These are phyloP conservation scores for Coelopa frigida DNA, from an alignment of 1,140 invertebrate genomes.

Conservation along the genomic window DNA sequence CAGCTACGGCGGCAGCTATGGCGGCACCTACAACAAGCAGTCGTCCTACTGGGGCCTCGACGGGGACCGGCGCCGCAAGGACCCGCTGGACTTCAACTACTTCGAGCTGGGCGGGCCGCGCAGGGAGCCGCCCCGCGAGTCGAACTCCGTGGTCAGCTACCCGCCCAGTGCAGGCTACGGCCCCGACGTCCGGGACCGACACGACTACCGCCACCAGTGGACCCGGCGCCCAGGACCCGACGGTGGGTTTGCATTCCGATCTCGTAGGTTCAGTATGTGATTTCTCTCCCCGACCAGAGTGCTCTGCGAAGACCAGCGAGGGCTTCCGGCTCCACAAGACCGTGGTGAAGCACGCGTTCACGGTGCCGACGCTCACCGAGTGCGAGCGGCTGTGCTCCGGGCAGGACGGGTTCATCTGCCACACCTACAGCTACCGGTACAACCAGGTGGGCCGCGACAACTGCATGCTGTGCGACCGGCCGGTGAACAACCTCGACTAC, in stretches of 20 bases:
- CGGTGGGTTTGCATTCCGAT: conserved; percentile 18
- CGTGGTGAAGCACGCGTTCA: conserved; percentile 56
- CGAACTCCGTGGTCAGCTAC: conserved; percentile 34
- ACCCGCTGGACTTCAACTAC: conserved; percentile 40
- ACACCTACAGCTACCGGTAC: conserved; percentile 65
- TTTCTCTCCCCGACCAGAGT: conserved; percentile 49
- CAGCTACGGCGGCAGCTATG: conserved; percentile 44
- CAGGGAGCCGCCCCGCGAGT: conserved; percentile 21
- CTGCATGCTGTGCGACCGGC: conserved; percentile 63
- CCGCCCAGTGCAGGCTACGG: conserved; percentile 37
- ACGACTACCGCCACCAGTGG: conserved; percentile 38
- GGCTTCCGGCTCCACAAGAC: conserved; percentile 63
- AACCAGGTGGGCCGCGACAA: conserved; percentile 52
- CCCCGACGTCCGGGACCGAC: conserved; percentile 23
- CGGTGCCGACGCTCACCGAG: conserved; percentile 59
- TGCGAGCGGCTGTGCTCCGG: conserved; percentile 65
- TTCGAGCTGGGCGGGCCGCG: conserved; percentile 29
- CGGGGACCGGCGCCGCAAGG: conserved; percentile 34
- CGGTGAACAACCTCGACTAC: conserved; percentile 59
- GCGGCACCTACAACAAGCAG: conserved; percentile 36
- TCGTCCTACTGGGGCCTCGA: conserved; percentile 33
- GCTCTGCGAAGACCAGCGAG: conserved; percentile 62
- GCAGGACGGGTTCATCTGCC: conserved; percentile 63
- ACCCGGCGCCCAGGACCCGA: conserved; percentile 37
- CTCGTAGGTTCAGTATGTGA: not conserved